A percentile compares a stretch with the other conserved stretches of the same genome.
Evolutionary conservation across 92 coral and sea anemone species (phyloP).

Genomic region (Epizoanthus illoricatus): DNA sequence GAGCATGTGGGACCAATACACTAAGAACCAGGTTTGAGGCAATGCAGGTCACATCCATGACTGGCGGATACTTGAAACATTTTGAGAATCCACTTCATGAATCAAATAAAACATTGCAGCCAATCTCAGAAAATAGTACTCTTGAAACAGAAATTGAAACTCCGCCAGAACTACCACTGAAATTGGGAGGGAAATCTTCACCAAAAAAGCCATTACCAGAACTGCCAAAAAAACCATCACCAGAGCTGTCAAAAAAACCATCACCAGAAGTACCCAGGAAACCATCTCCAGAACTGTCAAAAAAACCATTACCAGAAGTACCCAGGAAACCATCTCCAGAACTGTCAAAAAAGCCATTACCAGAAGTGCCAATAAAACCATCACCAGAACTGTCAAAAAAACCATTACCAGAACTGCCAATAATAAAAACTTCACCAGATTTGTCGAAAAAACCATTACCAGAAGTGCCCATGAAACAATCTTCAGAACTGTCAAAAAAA

Average conservation of each 20-base stretch:
- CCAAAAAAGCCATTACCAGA: slow-evolving; percentile 3
- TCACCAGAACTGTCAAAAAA: too few relatives aligned
- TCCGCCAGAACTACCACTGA: slow-evolving; percentile 12
- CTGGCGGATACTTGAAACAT: slow-evolving; percentile 38
- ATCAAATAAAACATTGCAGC: slow-evolving; percentile 34
- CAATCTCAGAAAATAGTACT: neutral
- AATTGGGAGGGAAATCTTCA: neutral
- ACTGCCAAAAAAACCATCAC: neutral
- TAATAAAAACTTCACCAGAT: too few relatives aligned
- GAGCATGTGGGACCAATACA: slow-evolving; percentile 40
- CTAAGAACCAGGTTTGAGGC: slow-evolving; percentile 58
- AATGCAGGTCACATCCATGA: neutral
- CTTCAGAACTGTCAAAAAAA: too few relatives aligned
- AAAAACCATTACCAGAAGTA: too few relatives aligned
- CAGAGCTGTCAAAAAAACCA: slow-evolving; percentile 7
- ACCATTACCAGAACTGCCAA: too few relatives aligned
- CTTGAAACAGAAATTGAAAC: neutral
- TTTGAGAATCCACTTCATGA: slow-evolving; percentile 72
- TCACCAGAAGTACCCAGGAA: neutral
- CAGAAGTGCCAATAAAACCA: too few relatives aligned
- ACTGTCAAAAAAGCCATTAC: too few relatives aligned
- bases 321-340: too few relatives aligned
- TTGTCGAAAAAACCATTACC: too few relatives aligned
- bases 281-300: too few relatives aligned
- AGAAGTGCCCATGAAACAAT: too few relatives aligned